Evolutionary conservation across 2,797 vertebrate genomes (phyloP).

Genomic region (Pipistrellus nathusii): DNA sequence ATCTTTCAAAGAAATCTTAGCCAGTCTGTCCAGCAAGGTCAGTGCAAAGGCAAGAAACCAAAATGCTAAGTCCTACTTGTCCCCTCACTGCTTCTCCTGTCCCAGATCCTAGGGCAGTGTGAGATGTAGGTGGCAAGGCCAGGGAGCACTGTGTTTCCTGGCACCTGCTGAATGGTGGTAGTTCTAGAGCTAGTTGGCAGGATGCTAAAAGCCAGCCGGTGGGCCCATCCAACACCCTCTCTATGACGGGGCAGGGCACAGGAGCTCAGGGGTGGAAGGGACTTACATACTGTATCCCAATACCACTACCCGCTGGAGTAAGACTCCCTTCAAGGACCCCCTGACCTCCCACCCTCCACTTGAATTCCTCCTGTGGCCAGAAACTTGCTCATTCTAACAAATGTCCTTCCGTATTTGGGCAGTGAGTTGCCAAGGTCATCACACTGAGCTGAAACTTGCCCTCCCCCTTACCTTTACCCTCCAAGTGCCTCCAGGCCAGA

Average conservation of each 20-base stretch:
- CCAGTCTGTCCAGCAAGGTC: constrained; percentile 1
- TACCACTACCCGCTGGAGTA: background rate
- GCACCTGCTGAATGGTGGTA: constrained; percentile 20
- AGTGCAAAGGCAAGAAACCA: constrained; percentile 36
- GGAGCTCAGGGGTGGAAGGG: background rate
- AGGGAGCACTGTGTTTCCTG: constrained; percentile 42
- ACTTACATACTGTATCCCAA: background rate
- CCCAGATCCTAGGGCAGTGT: background rate
- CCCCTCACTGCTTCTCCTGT: background rate
- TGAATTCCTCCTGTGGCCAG: background rate
- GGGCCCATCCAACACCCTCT: background rate
- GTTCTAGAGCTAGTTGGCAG: background rate
- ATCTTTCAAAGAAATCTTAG: constrained; percentile 68
- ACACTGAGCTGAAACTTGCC: background rate
- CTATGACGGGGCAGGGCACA: background rate
- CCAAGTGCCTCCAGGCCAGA: background rate
- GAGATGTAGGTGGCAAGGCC: constrained; percentile 15
- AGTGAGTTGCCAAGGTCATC: constrained; percentile 29
- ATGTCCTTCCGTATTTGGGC: background rate
- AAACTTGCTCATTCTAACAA: background rate
- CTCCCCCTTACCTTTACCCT: background rate
- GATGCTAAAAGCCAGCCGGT: background rate
- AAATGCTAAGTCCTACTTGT: constrained; percentile 20
- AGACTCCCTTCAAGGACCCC: background rate
- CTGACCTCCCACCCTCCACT: constrained; percentile 1